Percentiles rank a stretch among this genome's conserved stretches.
phyloP scores from a whole-genome alignment of 1,140 invertebrate genomes.

The Drosophila nannoptera region DNA sequence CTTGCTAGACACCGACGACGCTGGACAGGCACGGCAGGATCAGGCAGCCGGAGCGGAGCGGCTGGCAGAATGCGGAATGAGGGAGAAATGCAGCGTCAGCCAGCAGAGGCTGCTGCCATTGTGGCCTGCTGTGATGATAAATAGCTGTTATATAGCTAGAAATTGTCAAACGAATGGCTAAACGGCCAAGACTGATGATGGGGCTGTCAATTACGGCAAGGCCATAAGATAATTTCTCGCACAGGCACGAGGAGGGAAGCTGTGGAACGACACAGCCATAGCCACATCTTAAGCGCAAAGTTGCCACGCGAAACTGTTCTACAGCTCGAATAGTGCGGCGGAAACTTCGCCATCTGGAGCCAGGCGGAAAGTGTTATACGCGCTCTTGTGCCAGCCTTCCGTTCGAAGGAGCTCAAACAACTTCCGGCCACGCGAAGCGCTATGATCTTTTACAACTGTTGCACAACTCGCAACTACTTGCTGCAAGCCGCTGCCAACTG shows the following conservation, averaged over 20 bases:
- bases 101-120: constrained; percentile 21
- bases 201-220: constrained; percentile 26
- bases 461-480: background rate
- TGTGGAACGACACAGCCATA: background rate
- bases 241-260: too few species aligned
- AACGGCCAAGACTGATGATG: constrained; percentile 25
- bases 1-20: constrained; percentile 21
- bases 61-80: too few species aligned
- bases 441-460: background rate
- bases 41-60: too few species aligned
- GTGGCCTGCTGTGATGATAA: constrained; percentile 30
- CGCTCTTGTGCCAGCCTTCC: background rate
- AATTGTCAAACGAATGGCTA: constrained; percentile 22
- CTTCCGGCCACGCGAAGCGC: background rate
- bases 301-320: background rate
- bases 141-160: constrained; percentile 33
- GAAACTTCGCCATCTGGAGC: too few species aligned
- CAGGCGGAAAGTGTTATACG: background rate
- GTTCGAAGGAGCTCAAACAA: too few species aligned
- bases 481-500: too few species aligned
- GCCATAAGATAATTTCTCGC: constrained; percentile 8
- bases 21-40: constrained; percentile 14
- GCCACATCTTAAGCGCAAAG: background rate
- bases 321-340: background rate
- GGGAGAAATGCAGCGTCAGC: constrained; percentile 32